phyloP scores from a whole-genome alignment of 2,888 invertebrate species.

The Lycocerus yunnanus region DNA sequence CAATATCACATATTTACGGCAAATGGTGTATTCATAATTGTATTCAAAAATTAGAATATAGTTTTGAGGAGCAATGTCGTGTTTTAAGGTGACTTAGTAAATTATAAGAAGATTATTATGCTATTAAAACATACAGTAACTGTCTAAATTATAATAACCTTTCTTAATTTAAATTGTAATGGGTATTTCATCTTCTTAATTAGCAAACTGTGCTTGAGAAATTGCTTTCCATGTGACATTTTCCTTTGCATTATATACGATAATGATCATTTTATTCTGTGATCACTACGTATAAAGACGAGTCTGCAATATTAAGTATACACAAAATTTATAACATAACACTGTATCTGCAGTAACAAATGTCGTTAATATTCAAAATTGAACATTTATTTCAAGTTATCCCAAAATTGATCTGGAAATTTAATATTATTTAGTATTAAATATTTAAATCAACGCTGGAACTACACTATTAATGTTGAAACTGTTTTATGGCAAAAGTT shows the following conservation, averaged over 20 bases:
- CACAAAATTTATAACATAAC: neutral
- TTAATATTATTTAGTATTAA: neutral
- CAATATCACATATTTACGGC: neutral
- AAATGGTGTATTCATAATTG: neutral
- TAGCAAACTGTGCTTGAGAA: neutral
- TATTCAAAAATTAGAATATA: neutral
- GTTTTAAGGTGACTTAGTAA: neutral
- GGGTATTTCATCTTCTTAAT: neutral
- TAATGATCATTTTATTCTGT: slow-evolving; percentile 1
- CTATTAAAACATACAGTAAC: neutral
- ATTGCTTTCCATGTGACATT: neutral
- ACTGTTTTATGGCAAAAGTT: neutral
- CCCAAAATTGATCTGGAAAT: neutral
- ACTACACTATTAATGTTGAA: neutral
- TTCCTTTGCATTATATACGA: neutral
- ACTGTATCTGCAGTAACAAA: neutral
- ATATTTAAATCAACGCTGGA: neutral
- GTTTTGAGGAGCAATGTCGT: neutral
- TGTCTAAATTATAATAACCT: neutral
- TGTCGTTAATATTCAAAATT: neutral
- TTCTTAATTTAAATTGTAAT: neutral
- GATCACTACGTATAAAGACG: neutral
- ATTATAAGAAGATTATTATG: neutral
- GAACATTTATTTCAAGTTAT: neutral
- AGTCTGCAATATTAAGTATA: neutral